Percentiles rank a stretch among this genome's conserved stretches.
phyloP scores from a whole-genome alignment of 2,888 invertebrate genomes.

The Actias luna region DNA sequence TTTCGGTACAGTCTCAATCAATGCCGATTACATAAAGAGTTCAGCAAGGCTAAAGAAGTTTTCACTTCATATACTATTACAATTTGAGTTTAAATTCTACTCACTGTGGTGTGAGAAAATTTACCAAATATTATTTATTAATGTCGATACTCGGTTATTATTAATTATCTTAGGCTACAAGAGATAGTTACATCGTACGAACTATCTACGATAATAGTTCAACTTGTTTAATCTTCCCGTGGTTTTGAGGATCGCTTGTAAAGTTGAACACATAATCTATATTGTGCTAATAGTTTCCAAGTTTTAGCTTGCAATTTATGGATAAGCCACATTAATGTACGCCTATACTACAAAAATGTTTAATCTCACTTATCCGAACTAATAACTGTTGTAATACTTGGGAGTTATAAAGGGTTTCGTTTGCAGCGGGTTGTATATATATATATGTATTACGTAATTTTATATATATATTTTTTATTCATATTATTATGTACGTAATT shows the following conservation, averaged over 20 bases:
- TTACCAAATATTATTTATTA: not conserved
- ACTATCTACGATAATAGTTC: slow-evolving; percentile 55
- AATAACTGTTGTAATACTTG: not conserved
- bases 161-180: not conserved
- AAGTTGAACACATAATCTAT: slow-evolving; percentile 42
- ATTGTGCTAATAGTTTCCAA: not conserved
- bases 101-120: not conserved
- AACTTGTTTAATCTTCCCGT: slow-evolving; percentile 63
- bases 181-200: slow-evolving; percentile 20
- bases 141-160: not conserved
- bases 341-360: not conserved
- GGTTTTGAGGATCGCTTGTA: slow-evolving; percentile 47
- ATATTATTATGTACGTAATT: no score
- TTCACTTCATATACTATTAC: no score
- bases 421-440: no score
- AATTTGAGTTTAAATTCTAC: not conserved
- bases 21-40: no score
- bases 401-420: no score
- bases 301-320: not conserved
- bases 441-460: no score
- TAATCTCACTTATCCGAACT: no score
- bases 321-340: not conserved
- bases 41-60: no score
- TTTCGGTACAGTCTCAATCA: no score
- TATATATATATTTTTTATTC: no score